Conservation (phyloP, 2,797 vertebrate genomes). For the Thripadectes ignobilis region DNA sequence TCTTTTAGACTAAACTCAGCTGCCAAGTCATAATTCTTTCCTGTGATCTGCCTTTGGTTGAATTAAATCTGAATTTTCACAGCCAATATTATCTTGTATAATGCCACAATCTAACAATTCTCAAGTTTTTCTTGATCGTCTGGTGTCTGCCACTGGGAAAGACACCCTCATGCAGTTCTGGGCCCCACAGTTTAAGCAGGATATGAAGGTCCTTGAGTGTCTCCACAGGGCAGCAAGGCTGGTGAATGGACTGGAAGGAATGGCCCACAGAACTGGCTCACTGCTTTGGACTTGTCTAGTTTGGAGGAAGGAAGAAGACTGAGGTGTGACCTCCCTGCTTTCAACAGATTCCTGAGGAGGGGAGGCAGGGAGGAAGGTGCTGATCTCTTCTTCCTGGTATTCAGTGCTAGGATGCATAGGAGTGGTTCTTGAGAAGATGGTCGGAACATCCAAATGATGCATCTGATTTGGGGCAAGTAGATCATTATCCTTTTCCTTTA, state of each 20-base stretch:
- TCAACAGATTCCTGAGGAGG: neutral
- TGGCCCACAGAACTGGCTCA: too few relatives aligned
- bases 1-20: neutral
- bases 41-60: neutral
- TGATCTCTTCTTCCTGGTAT: neutral
- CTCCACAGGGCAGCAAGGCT: neutral
- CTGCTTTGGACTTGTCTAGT: too few relatives aligned
- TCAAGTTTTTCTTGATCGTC: neutral
- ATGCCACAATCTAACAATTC: neutral
- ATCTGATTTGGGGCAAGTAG: neutral
- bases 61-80: neutral
- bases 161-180: neutral
- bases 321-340: neutral
- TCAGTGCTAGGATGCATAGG: neutral
- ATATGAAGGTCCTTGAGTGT: neutral
- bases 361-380: neutral
- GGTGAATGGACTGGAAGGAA: neutral
- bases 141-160: neutral
- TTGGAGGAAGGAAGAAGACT: too few relatives aligned
- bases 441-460: neutral
- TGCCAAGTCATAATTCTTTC: neutral
- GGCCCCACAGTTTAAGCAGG: too few relatives aligned
- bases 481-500: neutral
- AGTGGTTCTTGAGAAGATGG: neutral
- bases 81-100: neutral